These are phyloP conservation scores for Aphis gossypii DNA, from an alignment of 1,140 invertebrate species.

Conservation along the genomic window DNA sequence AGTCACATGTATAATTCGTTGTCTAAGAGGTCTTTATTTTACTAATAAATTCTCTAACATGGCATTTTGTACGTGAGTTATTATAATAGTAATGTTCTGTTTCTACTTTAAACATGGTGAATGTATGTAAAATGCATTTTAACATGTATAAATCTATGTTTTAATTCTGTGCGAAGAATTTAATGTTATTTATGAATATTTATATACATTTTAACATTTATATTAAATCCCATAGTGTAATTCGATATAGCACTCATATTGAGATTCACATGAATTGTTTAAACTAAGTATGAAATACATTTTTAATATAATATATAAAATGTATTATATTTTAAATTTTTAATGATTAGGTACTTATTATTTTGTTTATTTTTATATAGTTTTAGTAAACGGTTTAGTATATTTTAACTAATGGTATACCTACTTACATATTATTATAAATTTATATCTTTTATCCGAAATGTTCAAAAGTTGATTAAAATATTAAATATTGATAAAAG, in stretches of 20 bases:
- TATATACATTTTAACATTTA: constrained; percentile 6
- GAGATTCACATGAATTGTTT: not conserved
- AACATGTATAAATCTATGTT: constrained; percentile 5
- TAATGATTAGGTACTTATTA: not conserved
- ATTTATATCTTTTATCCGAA: not conserved
- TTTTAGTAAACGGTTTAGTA: not conserved
- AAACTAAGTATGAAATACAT: not conserved
- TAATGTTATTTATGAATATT: not conserved
- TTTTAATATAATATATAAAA: not conserved
- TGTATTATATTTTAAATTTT: not conserved
- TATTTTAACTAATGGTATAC: not conserved
- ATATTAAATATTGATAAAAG: too few relatives aligned
- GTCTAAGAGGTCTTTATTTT: not conserved
- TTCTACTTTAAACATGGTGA: constrained; percentile 11
- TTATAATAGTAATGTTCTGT: not conserved
- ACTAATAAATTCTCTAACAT: not conserved
- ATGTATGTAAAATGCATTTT: not conserved
- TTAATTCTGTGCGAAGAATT: not conserved
- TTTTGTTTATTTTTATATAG: not conserved
- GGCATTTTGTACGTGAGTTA: not conserved
- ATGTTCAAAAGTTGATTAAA: too few relatives aligned
- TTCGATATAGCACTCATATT: not conserved
- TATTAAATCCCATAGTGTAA: not conserved
- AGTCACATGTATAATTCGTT: not conserved
- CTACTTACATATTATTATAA: not conserved